Evolutionary conservation across 2,888 invertebrate genomes (phyloP).

Genomic region (Nomada goodeniana): DNA sequence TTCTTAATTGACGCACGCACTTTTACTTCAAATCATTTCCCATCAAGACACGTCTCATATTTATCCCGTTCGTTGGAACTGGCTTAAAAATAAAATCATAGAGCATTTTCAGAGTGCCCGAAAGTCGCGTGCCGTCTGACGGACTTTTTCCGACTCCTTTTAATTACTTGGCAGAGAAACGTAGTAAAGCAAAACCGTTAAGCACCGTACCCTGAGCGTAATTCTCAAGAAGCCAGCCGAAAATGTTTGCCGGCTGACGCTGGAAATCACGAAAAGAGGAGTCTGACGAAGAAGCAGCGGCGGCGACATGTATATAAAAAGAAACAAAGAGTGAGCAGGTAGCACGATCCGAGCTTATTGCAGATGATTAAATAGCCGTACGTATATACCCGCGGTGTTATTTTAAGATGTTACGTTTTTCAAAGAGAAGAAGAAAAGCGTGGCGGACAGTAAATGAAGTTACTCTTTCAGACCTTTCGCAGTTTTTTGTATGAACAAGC

Average conservation of each 20-base stretch:
- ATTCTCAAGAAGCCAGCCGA: slow-evolving; percentile 37
- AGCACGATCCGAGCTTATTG: neutral
- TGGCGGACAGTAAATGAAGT: too few relatives aligned
- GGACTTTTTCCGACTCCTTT: slow-evolving; percentile 61
- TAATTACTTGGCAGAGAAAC: slow-evolving; percentile 69
- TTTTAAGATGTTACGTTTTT: too few relatives aligned
- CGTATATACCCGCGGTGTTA: too few relatives aligned
- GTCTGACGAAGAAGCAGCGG: slow-evolving; percentile 26
- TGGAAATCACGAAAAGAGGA: slow-evolving; percentile 14
- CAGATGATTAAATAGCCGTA: too few relatives aligned
- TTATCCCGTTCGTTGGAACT: neutral
- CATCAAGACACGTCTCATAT: too few relatives aligned
- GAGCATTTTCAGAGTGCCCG: slow-evolving; percentile 1
- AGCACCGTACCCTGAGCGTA: slow-evolving; percentile 38
- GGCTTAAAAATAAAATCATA: slow-evolving; percentile 28
- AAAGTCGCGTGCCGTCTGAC: slow-evolving; percentile 28
- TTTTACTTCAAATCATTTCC: too few relatives aligned
- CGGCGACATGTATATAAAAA: slow-evolving; percentile 16
- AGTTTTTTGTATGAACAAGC: too few relatives aligned
- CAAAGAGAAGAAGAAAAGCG: too few relatives aligned
- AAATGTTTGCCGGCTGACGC: slow-evolving; percentile 41
- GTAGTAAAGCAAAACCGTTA: slow-evolving; percentile 56
- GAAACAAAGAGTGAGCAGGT: slow-evolving; percentile 8
- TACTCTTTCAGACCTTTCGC: too few relatives aligned
- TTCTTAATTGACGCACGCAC: too few relatives aligned